phyloP scores from a whole-genome alignment of 1,140 invertebrate genomes.

The Papilio polyxenes region DNA sequence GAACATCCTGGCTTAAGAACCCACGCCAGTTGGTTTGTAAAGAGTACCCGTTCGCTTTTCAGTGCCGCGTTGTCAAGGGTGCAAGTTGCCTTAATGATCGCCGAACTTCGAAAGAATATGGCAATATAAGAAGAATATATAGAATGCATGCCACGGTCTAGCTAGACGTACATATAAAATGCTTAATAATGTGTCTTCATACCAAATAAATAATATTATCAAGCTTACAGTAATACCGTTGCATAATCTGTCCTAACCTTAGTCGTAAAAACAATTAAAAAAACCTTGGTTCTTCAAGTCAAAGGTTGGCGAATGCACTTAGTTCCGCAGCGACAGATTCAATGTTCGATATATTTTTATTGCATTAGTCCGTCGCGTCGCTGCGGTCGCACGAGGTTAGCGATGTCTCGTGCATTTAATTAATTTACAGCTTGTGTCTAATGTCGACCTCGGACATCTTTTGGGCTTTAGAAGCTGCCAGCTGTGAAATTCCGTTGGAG shows the following conservation, averaged over 20 bases:
- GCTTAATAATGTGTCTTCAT: background rate
- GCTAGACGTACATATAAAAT: too few species aligned
- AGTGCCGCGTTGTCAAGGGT: too few species aligned
- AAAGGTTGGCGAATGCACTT: background rate
- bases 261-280: constrained; percentile 3
- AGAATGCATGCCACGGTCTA: too few species aligned
- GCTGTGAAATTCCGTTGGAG: background rate
- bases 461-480: background rate
- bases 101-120: too few species aligned
- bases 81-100: too few species aligned
- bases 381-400: constrained; percentile 17
- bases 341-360: constrained; percentile 17
- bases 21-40: too few species aligned
- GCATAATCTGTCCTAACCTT: background rate
- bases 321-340: constrained; percentile 7
- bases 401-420: background rate
- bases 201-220: background rate
- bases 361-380: background rate
- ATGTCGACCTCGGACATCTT: background rate
- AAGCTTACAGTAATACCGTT: background rate
- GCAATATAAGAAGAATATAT: too few species aligned
- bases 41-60: too few species aligned
- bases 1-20: too few species aligned
- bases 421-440: background rate
- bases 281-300: background rate